A percentile compares a stretch with the other conserved stretches of the same genome.
phyloP scores from a whole-genome alignment of 2,113 vertebrate genomes.

The Cyanocitta stelleri region DNA sequence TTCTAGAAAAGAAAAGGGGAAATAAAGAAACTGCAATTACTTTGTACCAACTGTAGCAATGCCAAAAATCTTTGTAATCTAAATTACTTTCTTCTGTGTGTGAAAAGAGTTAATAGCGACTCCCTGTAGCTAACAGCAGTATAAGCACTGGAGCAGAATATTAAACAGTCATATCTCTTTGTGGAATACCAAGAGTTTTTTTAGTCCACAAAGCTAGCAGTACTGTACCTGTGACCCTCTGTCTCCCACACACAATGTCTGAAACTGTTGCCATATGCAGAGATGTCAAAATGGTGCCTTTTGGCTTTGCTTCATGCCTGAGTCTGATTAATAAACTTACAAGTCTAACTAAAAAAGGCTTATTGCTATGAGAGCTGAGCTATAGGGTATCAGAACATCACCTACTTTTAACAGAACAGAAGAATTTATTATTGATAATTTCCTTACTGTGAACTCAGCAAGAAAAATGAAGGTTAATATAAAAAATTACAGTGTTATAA shows the following conservation, averaged over 20 bases:
- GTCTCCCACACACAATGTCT: not conserved
- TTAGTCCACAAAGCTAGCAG: not conserved
- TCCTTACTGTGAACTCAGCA: not conserved
- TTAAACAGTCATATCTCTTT: not conserved
- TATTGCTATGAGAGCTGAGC: not conserved
- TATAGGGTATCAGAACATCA: not conserved
- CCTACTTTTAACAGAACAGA: not conserved
- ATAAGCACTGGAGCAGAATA: not conserved
- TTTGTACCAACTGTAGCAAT: not conserved
- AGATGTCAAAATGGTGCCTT: not conserved
- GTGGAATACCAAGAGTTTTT: not conserved
- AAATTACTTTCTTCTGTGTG: not conserved
- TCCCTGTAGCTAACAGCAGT: not conserved
- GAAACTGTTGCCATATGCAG: not conserved
- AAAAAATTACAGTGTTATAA: not conserved
- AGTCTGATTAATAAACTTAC: not conserved
- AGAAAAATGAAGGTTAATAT: not conserved
- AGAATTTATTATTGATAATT: not conserved
- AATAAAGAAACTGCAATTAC: slow-evolving; percentile 18
- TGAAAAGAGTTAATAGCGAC: not conserved
- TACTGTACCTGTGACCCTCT: not conserved
- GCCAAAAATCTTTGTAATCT: not conserved
- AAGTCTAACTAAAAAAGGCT: not conserved
- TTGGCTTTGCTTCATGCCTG: not conserved
- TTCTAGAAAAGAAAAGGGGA: not conserved